These are phyloP conservation scores for Turritopsis rubra DNA, from an alignment of 30 jellyfish, hydroid and myxozoan species.

Conservation along the genomic window DNA sequence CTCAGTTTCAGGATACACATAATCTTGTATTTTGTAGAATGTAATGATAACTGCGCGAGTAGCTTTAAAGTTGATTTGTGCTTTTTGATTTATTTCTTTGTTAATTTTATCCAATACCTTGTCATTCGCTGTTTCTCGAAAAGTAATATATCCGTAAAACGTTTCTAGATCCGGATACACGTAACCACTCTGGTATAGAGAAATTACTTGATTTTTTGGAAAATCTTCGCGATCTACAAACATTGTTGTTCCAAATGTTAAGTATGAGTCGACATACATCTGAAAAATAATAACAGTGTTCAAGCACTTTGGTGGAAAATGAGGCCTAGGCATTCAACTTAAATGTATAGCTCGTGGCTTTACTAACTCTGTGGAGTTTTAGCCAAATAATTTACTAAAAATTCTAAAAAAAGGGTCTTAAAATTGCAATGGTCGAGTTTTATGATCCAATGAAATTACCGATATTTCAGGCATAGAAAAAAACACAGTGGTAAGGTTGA, in stretches of 20 bases:
- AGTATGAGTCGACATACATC: neutral
- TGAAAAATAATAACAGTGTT: neutral
- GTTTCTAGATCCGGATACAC: neutral
- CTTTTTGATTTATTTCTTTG: neutral
- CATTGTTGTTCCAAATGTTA: neutral
- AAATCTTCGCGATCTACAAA: neutral
- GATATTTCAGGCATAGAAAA: too few relatives aligned
- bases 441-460: too few relatives aligned
- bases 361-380: too few relatives aligned
- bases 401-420: too few relatives aligned
- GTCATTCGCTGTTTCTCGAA: neutral
- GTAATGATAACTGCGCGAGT: conserved; percentile 2
- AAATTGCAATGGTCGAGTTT: too few relatives aligned
- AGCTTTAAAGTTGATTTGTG: neutral
- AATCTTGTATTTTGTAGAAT: neutral
- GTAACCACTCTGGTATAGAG: neutral
- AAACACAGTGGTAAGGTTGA: too few relatives aligned
- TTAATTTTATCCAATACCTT: neutral
- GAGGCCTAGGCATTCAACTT: too few relatives aligned
- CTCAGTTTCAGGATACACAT: neutral
- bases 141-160: neutral
- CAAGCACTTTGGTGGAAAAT: neutral
- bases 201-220: neutral
- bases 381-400: too few relatives aligned
- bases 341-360: too few relatives aligned